A percentile compares a stretch with the other conserved stretches of the same genome.
Conservation (phyloP, 2,113 vertebrate genomes). For the Centropus unirufus region DNA sequence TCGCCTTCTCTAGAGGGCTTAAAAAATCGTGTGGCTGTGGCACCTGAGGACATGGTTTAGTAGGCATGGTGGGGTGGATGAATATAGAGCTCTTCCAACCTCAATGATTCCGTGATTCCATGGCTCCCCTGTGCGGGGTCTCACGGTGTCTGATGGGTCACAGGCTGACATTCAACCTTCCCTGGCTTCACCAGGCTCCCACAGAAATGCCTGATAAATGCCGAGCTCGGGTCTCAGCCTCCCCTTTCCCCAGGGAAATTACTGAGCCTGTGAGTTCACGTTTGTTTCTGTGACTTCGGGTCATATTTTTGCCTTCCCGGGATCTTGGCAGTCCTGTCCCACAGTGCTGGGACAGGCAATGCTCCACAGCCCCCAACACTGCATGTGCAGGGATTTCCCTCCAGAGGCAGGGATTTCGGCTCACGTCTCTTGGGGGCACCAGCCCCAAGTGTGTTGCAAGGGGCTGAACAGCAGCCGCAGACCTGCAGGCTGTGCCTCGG, state of each 20-base stretch:
- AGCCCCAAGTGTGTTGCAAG: neutral
- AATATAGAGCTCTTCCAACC: too few relatives aligned
- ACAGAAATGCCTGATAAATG: neutral
- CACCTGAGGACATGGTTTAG: too few relatives aligned
- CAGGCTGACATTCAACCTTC: neutral
- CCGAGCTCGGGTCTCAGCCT: neutral
- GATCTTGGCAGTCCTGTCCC: neutral
- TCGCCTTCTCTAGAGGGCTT: too few relatives aligned
- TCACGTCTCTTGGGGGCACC: neutral
- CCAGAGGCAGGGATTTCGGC: neutral
- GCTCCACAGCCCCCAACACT: too few relatives aligned
- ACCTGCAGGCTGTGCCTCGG: neutral
- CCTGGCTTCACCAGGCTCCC: neutral
- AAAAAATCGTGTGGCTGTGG: too few relatives aligned
- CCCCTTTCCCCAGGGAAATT: neutral
- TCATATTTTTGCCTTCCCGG: neutral
- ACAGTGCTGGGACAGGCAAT: neutral
- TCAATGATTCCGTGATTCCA: too few relatives aligned
- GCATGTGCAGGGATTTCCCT: too few relatives aligned
- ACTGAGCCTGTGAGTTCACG: neutral
- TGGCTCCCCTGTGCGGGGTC: accelerated
- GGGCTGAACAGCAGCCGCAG: neutral
- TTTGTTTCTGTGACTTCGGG: neutral
- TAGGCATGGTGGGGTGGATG: too few relatives aligned
- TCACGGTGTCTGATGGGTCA: neutral